phyloP scores from a whole-genome alignment of 2,888 invertebrate species.

The Psylliodes chrysocephalus region DNA sequence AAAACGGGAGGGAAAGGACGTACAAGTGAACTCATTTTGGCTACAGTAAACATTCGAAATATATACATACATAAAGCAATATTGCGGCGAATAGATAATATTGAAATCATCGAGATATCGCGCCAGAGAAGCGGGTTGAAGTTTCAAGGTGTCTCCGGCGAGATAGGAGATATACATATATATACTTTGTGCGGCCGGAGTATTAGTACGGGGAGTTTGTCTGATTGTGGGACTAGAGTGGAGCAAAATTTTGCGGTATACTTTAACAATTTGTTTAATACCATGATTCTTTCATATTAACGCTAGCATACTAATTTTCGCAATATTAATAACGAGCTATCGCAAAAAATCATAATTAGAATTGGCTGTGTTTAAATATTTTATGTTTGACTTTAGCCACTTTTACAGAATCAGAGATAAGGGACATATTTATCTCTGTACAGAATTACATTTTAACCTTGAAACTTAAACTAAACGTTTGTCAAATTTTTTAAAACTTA shows the following conservation, averaged over 20 bases:
- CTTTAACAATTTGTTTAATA: no score
- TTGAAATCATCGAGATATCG: not conserved
- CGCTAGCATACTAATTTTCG: no score
- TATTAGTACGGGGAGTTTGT: not conserved
- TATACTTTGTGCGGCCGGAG: not conserved
- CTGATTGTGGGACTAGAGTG: constrained; percentile 6
- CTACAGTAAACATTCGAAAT: constrained; percentile 7
- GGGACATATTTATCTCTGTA: no score
- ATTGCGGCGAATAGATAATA: constrained; percentile 7
- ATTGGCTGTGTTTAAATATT: no score
- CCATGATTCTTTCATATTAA: no score
- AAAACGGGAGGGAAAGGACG: not conserved
- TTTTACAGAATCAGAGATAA: no score
- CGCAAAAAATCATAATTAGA: no score
- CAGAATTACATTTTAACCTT: no score
- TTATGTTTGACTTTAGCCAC: no score
- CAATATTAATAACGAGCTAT: no score
- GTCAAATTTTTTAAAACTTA: no score
- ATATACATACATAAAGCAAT: constrained; percentile 3
- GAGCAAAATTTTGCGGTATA: not conserved
- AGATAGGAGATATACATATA: constrained; percentile 19
- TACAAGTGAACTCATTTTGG: not conserved
- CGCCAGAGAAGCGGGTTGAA: not conserved
- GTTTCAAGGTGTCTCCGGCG: constrained; percentile 17
- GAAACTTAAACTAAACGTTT: no score